Base-by-base conservation (phyloP, 2,797 vertebrate genomes). In the Spondyliosoma cantharus region DNA sequence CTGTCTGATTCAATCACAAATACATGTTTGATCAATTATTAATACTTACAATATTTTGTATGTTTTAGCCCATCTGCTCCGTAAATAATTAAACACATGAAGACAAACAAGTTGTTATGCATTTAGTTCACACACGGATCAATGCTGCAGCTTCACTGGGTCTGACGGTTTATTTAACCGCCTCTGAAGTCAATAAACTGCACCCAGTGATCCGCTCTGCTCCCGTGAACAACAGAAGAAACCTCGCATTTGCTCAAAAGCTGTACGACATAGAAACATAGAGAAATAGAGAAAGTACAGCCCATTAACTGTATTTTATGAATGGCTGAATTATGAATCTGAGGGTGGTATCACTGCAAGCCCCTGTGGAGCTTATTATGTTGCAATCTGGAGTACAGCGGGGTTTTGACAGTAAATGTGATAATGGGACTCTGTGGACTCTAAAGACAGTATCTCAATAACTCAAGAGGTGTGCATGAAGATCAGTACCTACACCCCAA, bases 321-420 rank as follows among this genome's bases (percentile, higher is more conserved):
- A 74, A 66, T 64, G 27, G 45, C 32, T 37, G 37, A 37, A 37
- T 37, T 37, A 37, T 37, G 37, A 70, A 1, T 64, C 22, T 62
- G 43, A 76, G 60, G 75, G 15, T 43, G 60, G 19, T 54, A n/a
- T 61, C 59, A 65, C 43, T 54, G 7, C 22, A 27, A 37, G 17
- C 1, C 17, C 19, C 45, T 32, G 22, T 52, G 52, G 79, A 48
- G n/a, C 5, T 78, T 54, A 76, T 76, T 78, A 49, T 76, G 71
- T 42, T 53, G 58, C 15, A 42, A 59, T 37, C 16, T 63, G 50
- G 37, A 57, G 11, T 52, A 74, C 46, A 71, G 32, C 16, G 48
- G 7, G 37, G 16, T 54, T 80, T 69, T 61, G 46, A 71, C 3
- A 68, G 45, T 62, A 32, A 65, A 56, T 46, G 5, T 48, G 11